Base-by-base conservation (phyloP, 2,113 vertebrate genomes). In the Gopherus evgoodei region DNA sequence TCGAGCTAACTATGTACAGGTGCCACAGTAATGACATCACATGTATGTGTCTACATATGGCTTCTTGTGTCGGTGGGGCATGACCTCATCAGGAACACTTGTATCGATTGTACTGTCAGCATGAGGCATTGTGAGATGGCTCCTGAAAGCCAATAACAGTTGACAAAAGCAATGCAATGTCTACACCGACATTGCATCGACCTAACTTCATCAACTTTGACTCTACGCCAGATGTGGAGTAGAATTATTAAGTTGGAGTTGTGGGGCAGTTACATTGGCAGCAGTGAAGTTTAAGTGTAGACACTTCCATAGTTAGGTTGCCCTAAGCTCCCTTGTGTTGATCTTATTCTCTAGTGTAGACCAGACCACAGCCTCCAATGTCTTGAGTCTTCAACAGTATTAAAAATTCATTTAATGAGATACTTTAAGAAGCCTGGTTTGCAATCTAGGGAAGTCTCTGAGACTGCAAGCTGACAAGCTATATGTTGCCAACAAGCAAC, bases 321-420 rank as follows among this genome's bases (percentile, higher is more conserved):
- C 7, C 16, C 7, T n/a, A 16, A n/a, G 17, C 31, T n/a, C 35
- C 16, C 16, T 35, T n/a, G 16, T 19, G 14, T 62, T 62, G 59
- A 31, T 29, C 29, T 62, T 35, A 19, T 17, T 69, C 62, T 21
- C 17, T 69, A n/a, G 31, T 2, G 17, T 21, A 69, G 56, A 69
- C 35, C 62, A 69, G 14, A 69, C 8, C 6, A n/a, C 62, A 38
- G 31, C 83, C 78, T 82, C 11, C 29, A 42, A 24, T 49, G 35
- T 54, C 4, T 90, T 82, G 84, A 52, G 9, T 92, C 50, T 38
- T 83, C 56, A 80, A 62, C 14, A 42, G 6, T 27, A 11, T 38
- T 49, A 75, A 80, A 89, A 35, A 0, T 0, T 6, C 21, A 5
- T 0, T 0, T 72, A 19, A 92, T 57, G 11, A 53, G 24, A 76